A percentile compares a stretch with the other conserved stretches of the same genome.
phyloP scores from a whole-genome alignment of 2,888 invertebrate species.

The Mamestra brassicae region DNA sequence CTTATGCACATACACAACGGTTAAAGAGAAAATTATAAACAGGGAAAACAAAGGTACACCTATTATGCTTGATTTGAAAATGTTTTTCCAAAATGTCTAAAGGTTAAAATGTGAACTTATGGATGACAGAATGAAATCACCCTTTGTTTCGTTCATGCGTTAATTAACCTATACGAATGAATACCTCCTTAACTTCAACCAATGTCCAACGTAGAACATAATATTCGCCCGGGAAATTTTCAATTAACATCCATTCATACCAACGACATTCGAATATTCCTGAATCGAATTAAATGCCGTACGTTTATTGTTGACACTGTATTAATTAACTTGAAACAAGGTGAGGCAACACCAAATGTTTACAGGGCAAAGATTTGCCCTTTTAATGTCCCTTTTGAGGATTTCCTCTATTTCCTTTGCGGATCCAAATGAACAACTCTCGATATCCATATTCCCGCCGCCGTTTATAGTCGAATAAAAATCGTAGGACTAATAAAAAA shows the following conservation, averaged over 20 bases:
- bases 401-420: slow-evolving; percentile 33
- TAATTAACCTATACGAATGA: not conserved
- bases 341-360: slow-evolving; percentile 12
- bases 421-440: slow-evolving; percentile 8
- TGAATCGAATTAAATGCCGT: slow-evolving; percentile 17
- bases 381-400: slow-evolving; percentile 20
- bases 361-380: slow-evolving; percentile 2
- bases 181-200: not conserved
- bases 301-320: slow-evolving; percentile 19
- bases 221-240: slow-evolving; percentile 23
- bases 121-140: not conserved
- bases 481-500: slow-evolving; percentile 9
- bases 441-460: slow-evolving; percentile 16
- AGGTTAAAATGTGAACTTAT: not conserved
- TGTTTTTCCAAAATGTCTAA: not conserved
- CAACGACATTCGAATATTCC: slow-evolving; percentile 3
- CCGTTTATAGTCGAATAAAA: slow-evolving; percentile 28
- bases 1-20: too few species aligned
- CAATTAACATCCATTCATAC: slow-evolving; percentile 26
- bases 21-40: too few species aligned
- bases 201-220: slow-evolving; percentile 4
- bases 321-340: too few species aligned
- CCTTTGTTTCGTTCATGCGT: slow-evolving; percentile 8
- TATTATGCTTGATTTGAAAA: too few species aligned
- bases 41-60: too few species aligned